Conservation (phyloP, 92 coral and sea anemone species). For the Parazoanthus swiftii region DNA sequence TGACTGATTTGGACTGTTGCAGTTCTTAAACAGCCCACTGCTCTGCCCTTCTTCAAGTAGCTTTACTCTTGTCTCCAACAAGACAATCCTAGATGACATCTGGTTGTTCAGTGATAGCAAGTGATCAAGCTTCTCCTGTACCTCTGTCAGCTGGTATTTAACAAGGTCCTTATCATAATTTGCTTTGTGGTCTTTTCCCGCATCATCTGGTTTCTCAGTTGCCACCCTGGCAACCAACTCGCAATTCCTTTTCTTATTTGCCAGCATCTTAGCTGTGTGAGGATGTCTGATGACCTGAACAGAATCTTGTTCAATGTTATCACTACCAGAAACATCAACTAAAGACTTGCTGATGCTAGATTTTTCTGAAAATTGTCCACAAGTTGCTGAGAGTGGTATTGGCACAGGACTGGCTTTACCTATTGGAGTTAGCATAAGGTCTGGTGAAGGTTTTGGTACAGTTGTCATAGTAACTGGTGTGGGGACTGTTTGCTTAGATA, state of each 20-base stretch:
- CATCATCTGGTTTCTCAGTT: constrained; percentile 12
- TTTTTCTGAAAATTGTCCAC: not conserved
- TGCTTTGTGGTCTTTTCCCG: not conserved
- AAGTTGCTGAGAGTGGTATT: constrained; percentile 63
- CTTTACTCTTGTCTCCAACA: constrained; percentile 82
- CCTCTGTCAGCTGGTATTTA: constrained; percentile 46
- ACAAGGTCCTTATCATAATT: constrained; percentile 41
- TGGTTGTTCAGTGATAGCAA: constrained; percentile 72
- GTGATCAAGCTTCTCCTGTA: constrained; percentile 65
- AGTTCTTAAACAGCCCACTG: constrained; percentile 33
- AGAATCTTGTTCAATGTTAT: constrained; percentile 5
- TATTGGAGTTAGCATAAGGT: constrained; percentile 70
- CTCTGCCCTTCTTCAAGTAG: constrained; percentile 71
- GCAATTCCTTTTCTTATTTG: not conserved
- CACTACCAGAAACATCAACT: constrained; percentile 12
- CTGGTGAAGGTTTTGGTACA: constrained; percentile 72
- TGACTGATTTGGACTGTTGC: constrained; percentile 17
- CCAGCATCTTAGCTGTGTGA: not conserved
- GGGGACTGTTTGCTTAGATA: constrained; percentile 43
- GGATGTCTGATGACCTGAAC: constrained; percentile 33
- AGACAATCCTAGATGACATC: constrained; percentile 83
- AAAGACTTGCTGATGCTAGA: constrained; percentile 14
- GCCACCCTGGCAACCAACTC: not conserved
- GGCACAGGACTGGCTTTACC: constrained; percentile 45
- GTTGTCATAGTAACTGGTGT: constrained; percentile 70